Evolutionary conservation across 1,140 invertebrate genomes (phyloP), one percentile per base, ranked within the genome.

Genomic region (Maconellicoccus hirsutus): DNA sequence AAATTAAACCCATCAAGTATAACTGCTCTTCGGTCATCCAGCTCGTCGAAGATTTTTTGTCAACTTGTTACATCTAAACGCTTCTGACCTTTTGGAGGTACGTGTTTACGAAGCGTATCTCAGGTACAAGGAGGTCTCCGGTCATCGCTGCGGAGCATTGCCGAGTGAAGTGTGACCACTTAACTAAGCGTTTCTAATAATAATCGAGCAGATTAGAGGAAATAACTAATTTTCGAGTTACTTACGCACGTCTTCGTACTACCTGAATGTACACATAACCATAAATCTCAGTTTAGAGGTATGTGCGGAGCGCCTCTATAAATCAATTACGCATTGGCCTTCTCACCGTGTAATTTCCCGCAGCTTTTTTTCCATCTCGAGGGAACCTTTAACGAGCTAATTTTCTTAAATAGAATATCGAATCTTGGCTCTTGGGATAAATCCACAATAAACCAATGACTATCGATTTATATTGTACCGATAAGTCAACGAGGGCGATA

Each of bases 171-270:
- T 66, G 61, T 66, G 61, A 66, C 61, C 25, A 66, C 61, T 66
- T 66, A 66, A 66, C 61, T 66, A 66, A 66, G 61, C 61, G 61
- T 66, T 66, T 66, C 61, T 66, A 66, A 66, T 66, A 66, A 66
- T 66, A 66, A 66, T 66, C 61, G 61, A 66, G 14, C 8, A 66
- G 61, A 66, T 66, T 66, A 66, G 25, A 66, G 61, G 61, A 66
- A 66, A 66, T 66, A 66, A 66, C 61, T 66, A 66, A 66, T 66
- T 66, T 66, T 66, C 61, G 61, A 66, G 61, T 66, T 66, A 66
- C 61, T 66, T 66, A 66, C 61, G 61, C 61, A 66, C 61, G 61
- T 66, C 61, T 66, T 19, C 61, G 21, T 22, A 25, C 61, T 66
- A 66, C 61, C 61, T 66, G 61, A 66, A 66, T 66, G 61, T 66